Evolutionary conservation across 2,888 invertebrate genomes (phyloP), one percentile per base, ranked within the genome.

Genomic region (Vesta saturnalis): DNA sequence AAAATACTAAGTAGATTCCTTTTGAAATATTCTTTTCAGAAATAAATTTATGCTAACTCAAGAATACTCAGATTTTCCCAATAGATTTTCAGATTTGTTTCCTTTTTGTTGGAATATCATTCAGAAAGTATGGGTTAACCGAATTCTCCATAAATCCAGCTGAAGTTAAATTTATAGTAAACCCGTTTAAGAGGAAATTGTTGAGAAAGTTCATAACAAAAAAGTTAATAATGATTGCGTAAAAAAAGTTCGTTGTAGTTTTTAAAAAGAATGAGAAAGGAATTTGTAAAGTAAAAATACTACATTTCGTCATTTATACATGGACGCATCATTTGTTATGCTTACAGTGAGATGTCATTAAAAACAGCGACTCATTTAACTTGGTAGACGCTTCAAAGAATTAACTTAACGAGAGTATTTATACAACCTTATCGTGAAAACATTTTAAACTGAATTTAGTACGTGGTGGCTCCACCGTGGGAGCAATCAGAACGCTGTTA

Each of bases 391-490:
- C 77, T 75, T 74, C 76, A 75, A 78, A 78, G 80, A 81, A 81
- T 82, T 80, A 80, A 80, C 78, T 81, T 79, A 81, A 81, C 80
- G 80, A 80, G 80, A 80, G 80, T 81, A 82, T 82, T 81, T 82
- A 81, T 81, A 80, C 80, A 77, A 78, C 77, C 80, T 81, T 82
- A 82, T 82, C 82, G 79, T 77, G 78, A 78, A 79, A 78, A 80
- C 81, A 79, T 80, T 81, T 80, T 80, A 79, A 80, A 80, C 78
- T 76, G 77, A 81, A 82, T 81, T 82, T 81, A 81, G 78, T 80
- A 79, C 80, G 79, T 77, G 79, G 77, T 75, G 76, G 76, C 74
- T 73, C 74, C 74, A 77, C 73, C 73, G 72, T 72, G 78, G 77
- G 77, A 78, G 78, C 80, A 79, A 79, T 80, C 78, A 78, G 77